Percentiles rank a stretch among this genome's conserved stretches.
phyloP scores from a whole-genome alignment of 2,888 invertebrate genomes.

The Allophyes oxyacanthae region DNA sequence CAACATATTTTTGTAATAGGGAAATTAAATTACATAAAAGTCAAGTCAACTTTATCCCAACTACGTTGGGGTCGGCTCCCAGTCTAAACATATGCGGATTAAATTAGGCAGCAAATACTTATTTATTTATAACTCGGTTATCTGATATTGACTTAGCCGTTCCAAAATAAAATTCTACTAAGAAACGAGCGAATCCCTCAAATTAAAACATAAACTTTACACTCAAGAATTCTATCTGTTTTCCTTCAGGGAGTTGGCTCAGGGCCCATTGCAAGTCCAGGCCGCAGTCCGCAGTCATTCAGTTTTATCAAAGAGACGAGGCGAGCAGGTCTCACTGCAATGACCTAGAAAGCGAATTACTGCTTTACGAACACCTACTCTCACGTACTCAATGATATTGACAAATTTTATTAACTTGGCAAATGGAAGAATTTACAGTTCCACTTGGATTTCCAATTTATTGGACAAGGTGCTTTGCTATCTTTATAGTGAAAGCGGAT shows the following conservation, averaged over 20 bases:
- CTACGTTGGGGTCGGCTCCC: too few relatives aligned
- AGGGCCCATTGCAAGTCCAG: constrained; percentile 66
- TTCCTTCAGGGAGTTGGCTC: constrained; percentile 69
- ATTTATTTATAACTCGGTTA: constrained; percentile 17
- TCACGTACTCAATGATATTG: constrained; percentile 59
- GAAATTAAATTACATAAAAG: constrained; percentile 16
- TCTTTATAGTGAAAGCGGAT: constrained; percentile 43
- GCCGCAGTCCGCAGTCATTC: constrained; percentile 66
- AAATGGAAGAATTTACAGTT: constrained; percentile 64
- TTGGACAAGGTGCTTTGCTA: constrained; percentile 39
- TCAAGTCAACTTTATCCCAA: too few relatives aligned
- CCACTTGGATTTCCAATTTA: constrained; percentile 60
- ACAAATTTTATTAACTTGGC: constrained; percentile 62
- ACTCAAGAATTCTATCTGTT: constrained; percentile 58
- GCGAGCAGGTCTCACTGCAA: constrained; percentile 67
- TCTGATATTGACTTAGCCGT: background rate
- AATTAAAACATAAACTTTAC: constrained; percentile 52
- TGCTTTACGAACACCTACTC: constrained; percentile 57
- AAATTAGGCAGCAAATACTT: constrained; percentile 12
- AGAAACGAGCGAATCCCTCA: constrained; percentile 31
- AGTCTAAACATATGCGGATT: too few relatives aligned
- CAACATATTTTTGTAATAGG: background rate
- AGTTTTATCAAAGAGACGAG: constrained; percentile 63
- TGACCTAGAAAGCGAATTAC: constrained; percentile 72
- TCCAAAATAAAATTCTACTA: constrained; percentile 34